These are phyloP conservation scores for Lamprologus tigripictilis DNA, from an alignment of 2,113 vertebrate genomes.

Conservation along the genomic window DNA sequence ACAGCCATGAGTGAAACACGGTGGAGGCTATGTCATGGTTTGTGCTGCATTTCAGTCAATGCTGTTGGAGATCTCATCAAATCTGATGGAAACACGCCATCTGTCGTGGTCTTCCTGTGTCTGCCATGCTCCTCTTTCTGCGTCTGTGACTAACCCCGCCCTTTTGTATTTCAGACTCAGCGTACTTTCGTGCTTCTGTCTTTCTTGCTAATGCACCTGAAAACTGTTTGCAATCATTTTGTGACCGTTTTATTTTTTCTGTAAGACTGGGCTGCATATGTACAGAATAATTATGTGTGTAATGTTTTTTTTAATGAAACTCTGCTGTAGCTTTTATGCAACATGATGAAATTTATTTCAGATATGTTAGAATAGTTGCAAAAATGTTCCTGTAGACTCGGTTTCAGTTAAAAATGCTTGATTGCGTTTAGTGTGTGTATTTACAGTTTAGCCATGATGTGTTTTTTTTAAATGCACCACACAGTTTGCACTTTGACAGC, in stretches of 20 bases:
- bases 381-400: neutral
- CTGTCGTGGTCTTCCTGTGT: neutral
- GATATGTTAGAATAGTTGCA: neutral
- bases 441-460: neutral
- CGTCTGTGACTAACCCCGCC: neutral
- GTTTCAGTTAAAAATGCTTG: neutral
- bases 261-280: neutral
- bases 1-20: neutral
- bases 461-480: neutral
- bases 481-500: neutral
- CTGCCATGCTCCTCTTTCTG: neutral
- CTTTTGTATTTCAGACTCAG: neutral
- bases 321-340: neutral
- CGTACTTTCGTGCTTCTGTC: neutral
- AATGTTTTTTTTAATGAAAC: neutral
- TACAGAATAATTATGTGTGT: neutral
- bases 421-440: neutral
- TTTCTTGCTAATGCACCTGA: neutral
- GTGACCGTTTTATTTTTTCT: neutral
- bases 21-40: neutral
- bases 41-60: neutral
- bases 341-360: neutral
- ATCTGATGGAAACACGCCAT: rapidly evolving
- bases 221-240: neutral
- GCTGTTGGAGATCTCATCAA: neutral